Base-by-base conservation (phyloP, 2,888 invertebrate species). In the Trichacis sp. region DNA sequence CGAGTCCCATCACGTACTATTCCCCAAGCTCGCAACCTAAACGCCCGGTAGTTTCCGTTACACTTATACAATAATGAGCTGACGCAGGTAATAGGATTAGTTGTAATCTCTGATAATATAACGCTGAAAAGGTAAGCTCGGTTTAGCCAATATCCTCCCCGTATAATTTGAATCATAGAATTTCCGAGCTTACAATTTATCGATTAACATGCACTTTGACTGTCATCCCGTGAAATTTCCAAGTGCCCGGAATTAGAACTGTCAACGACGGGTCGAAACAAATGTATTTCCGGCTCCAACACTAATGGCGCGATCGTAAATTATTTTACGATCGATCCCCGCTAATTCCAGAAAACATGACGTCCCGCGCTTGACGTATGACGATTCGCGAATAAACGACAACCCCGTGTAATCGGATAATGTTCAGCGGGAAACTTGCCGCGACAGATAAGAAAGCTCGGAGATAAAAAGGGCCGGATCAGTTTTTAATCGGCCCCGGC, bases 11-110 rank as follows among this genome's bases (percentile, higher is more conserved):
- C 56, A 43, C 8, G 18, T 43, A 18, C 43, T 43, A 65, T 69
- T 63, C 63, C 56, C 48, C 63, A 61, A 60, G 60, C 62, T 65
- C 57, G 52, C 50, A 53, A 57, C 68, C 33, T 64, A 61, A 64
- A 58, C 33, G 65, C 65, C 59, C 51, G 50, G 61, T 59, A 61
- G 64, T 62, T 62, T 64, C 64, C 53, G 64, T 60, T 62, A 70
- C 68, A 67, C 59, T 57, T 80, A 81, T 78, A 76, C 78, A 82
- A 83, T 84, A 84, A 83, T 82, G 82, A 84, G 84, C 81, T 82
- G 81, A 82, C 82, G 78, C 77, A 75, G 77, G 72, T 84, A 83
- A 84, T 84, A 82, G 84, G 84, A 84, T 84, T 84, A 83, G 75
- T 49, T 71, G 73, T 72, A 81, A 81, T 81, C 82, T 83, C 75